Evolutionary conservation across 2,888 invertebrate genomes (phyloP).

Genomic region (Exephanes ischioxanthus): DNA sequence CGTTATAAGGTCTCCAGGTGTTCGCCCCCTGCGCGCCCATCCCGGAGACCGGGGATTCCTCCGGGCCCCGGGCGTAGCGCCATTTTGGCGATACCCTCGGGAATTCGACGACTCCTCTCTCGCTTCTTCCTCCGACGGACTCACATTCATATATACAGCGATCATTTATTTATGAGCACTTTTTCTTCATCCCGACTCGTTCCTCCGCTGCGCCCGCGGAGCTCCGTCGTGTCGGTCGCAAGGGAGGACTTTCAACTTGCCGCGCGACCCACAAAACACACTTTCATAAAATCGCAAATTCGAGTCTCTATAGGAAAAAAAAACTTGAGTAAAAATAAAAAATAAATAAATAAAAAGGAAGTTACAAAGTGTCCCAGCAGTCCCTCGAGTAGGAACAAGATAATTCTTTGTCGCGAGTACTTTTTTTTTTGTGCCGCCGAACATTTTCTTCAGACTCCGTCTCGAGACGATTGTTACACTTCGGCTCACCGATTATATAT

Average conservation of each 20-base stretch:
- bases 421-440: neutral
- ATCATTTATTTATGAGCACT: slow-evolving; percentile 44
- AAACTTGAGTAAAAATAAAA: too few species aligned
- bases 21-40: slow-evolving; percentile 65
- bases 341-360: neutral
- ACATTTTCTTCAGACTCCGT: neutral
- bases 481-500: neutral
- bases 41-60: slow-evolving; percentile 76
- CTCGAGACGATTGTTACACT: neutral
- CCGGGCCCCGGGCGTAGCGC: slow-evolving; percentile 7
- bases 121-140: slow-evolving; percentile 12
- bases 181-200: slow-evolving; percentile 1
- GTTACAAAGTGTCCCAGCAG: neutral
- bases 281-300: slow-evolving; percentile 33
- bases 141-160: slow-evolving; percentile 29
- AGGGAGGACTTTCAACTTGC: neutral
- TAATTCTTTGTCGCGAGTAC: slow-evolving; percentile 1
- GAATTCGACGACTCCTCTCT: slow-evolving; percentile 10
- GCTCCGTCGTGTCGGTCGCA: too few species aligned
- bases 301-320: slow-evolving; percentile 1
- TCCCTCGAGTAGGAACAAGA: slow-evolving; percentile 7
- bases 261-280: neutral
- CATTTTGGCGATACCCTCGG: slow-evolving; percentile 46
- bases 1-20: slow-evolving; percentile 48
- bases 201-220: neutral